Base-by-base conservation (phyloP, 2,888 invertebrate genomes). In the Alitta virens region DNA sequence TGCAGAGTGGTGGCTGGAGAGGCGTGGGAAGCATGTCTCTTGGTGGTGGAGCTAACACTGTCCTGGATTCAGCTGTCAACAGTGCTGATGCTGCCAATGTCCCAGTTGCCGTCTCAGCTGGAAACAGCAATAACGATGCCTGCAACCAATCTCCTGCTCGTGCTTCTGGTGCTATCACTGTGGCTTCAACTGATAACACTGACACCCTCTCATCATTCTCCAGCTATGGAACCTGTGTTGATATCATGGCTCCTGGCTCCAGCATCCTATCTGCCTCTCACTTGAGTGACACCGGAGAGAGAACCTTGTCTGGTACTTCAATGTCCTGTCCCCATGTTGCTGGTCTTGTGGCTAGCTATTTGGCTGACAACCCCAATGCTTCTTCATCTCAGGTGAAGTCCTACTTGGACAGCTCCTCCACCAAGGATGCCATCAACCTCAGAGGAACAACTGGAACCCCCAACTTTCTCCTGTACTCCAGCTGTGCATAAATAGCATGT, bases 221-320 rank as follows among this genome's bases (percentile, higher is more conserved):
- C 18, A 65, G 63, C 54, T 60, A 24, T 21, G 65, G 65, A 21
- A 18, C 49, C 2, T 65, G 65, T 38, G 63, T 65, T 14, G 63
- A 65, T 42, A 56, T 65, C 18, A 21, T 65, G 9, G 63, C 63
- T n/a, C 65, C 65, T 5, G 65, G 65, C 1, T 58, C 33, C n/a
- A n/a, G 33, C 16, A 50, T 65, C n/a, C 16, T 59, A 1, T 58
- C 62, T 2, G 40, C 65, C 16, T 51, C 38, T 21, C 40, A 46
- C n/a, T 49, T 25, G 5, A 23, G n/a, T 16, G 46, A 43, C 12
- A 33, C n/a, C 9, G 56, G 56, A 14, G 23, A 24, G 0, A 26
- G 49, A 2, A 57, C 33, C 14, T 21, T 43, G 55, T 25, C 57
- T n/a, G 64, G 64, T n/a, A 64, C 64, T 3, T 62, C 66, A 33